phyloP scores from a whole-genome alignment of 1,140 invertebrate genomes.

The Drosophila pectinifera region DNA sequence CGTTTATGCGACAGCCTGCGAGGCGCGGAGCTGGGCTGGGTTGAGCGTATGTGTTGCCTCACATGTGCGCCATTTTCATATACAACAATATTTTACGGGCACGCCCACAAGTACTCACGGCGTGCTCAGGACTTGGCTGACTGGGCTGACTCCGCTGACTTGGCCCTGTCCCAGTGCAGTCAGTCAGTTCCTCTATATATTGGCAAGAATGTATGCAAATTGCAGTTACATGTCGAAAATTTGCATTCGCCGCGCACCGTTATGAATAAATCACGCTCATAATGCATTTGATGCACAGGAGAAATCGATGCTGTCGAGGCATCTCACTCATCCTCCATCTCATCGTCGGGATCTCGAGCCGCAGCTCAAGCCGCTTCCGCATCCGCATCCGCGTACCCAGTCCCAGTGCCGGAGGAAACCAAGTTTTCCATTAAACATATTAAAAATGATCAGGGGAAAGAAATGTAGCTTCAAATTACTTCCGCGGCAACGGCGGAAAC shows the following conservation, averaged over 20 bases:
- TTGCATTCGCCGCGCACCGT: conserved; percentile 63
- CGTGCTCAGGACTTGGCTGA: conserved; percentile 45
- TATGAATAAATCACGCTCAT: conserved; percentile 76
- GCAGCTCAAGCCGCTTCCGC: conserved; percentile 11
- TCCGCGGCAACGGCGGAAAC: conserved; percentile 44
- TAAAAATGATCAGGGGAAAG: conserved; percentile 47
- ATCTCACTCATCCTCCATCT: conserved; percentile 19
- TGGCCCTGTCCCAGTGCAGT: conserved; percentile 9
- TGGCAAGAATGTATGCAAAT: conserved; percentile 64
- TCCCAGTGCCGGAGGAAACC: conserved; percentile 14
- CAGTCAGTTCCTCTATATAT: conserved; percentile 16
- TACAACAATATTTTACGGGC: conserved; percentile 54
- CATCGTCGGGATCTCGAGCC: conserved; percentile 5
- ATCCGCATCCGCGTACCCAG: conserved; percentile 5
- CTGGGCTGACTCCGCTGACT: conserved; percentile 49
- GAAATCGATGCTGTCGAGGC: conserved; percentile 67
- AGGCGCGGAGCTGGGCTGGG: background rate
- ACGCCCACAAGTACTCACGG: conserved; percentile 25
- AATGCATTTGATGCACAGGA: conserved; percentile 60
- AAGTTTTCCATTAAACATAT: conserved; percentile 61
- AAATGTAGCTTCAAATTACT: conserved; percentile 52
- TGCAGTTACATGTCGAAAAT: conserved; percentile 67
- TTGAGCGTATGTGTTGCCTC: background rate
- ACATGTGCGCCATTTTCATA: conserved; percentile 47
- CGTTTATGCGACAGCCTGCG: conserved; percentile 54